Percentiles rank a stretch among this genome's conserved stretches.
phyloP scores from a whole-genome alignment of 2,888 invertebrate genomes.

The Melanostoma mellinum region DNA sequence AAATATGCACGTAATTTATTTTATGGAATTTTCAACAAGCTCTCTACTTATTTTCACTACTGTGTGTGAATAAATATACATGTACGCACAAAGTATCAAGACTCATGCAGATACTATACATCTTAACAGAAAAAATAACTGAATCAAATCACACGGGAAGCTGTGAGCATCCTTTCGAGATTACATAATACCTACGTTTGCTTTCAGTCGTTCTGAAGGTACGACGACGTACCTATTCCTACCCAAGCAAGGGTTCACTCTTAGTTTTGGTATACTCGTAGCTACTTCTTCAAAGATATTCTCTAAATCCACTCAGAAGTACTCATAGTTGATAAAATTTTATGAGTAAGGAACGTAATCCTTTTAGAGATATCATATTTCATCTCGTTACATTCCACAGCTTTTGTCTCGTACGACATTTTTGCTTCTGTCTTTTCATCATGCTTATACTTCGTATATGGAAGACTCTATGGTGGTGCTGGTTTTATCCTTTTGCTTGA shows the following conservation, averaged over 20 bases:
- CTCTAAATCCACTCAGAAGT: constrained; percentile 42
- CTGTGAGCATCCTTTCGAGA: not conserved
- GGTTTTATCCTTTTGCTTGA: constrained; percentile 19
- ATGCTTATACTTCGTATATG: not conserved
- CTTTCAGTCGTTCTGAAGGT: constrained; percentile 5
- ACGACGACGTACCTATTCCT: not conserved
- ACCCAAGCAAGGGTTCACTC: not conserved
- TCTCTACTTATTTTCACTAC: not conserved
- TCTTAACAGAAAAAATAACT: constrained; percentile 23
- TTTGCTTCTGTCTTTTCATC: constrained; percentile 21
- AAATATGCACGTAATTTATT: constrained; percentile 19
- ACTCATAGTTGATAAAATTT: constrained; percentile 49
- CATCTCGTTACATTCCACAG: constrained; percentile 33
- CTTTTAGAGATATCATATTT: constrained; percentile 43
- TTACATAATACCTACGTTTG: not conserved
- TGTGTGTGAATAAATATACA: not conserved
- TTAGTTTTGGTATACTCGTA: not conserved
- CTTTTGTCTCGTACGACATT: constrained; percentile 32
- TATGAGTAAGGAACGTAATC: constrained; percentile 45
- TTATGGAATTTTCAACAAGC: constrained; percentile 23
- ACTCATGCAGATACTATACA: constrained; percentile 21
- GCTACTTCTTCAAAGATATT: constrained; percentile 15
- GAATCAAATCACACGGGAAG: constrained; percentile 11
- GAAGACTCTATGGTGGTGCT: constrained; percentile 7
- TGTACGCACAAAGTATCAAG: constrained; percentile 2